Evolutionary conservation across 2,113 vertebrate species (phyloP), one percentile per base, ranked within the genome.

Genomic region (Leptobrachium ailaonicum): DNA sequence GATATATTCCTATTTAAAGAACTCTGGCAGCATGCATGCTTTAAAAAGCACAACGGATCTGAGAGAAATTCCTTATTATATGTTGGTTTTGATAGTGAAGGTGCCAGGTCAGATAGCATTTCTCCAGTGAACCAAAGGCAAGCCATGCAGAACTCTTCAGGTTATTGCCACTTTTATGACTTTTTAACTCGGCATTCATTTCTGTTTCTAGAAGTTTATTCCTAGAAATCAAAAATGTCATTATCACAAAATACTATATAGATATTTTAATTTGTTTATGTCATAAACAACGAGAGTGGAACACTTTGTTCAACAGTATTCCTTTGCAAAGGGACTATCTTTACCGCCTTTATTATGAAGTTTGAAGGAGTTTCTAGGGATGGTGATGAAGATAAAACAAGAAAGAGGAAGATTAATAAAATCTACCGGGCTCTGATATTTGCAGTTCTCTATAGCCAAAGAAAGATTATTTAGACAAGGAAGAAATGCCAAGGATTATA

Each of bases 251-350:
- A 68, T 32, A 68, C 3, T 12, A 40, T 11, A 47, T 71, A 20
- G 2, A 44, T 47, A 20, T 32, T 9, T 71, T 11, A 32, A 32
- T 69, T 69, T 71, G 20, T 32, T 71, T 32, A 71, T 32, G 20
- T 50, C 44, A 71, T 20, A 47, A 47, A 71, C 68, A 47, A 44
- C 47, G 13, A 12, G 20, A 54, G 70, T 14, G 11, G 70, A 20
- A 13, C 70, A 54, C 7, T 6, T 10, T 71, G 68, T 71, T 72
- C 50, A 32, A 71, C 43, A 47, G n/a, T 10, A 70, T 70, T 70
- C 42, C 5, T 47, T 70, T 13, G 47, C 14, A 47, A 70, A 13
- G 4, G 42, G 42, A 70, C 9, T 8, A 45, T 70, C 43, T 70
- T 70, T 2, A 20, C 42, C 47, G 67, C 4, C 42, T 42, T 70